phyloP scores from a whole-genome alignment of 2,797 vertebrate species.

The Crocodylus rhombifer region DNA sequence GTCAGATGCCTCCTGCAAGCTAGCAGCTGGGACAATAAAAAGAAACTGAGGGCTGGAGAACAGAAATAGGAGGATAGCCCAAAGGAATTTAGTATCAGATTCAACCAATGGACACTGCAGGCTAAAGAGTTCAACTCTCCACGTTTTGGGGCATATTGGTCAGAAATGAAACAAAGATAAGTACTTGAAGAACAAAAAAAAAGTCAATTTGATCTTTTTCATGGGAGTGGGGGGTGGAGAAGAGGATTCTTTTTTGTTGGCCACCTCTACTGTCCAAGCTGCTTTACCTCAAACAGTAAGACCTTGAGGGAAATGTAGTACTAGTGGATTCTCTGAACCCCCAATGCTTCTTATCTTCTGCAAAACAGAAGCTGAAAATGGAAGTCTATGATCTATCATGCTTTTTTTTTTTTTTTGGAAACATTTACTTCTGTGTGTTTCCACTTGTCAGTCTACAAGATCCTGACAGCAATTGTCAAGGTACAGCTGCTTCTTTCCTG shows the following conservation, averaged over 20 bases:
- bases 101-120: no score
- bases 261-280: background rate
- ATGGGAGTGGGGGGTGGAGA: background rate
- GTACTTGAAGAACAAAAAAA: no score
- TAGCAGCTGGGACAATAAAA: no score
- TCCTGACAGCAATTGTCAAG: background rate
- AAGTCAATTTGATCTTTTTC: background rate
- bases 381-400: background rate
- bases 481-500: background rate
- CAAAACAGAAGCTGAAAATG: background rate
- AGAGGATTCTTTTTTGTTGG: background rate
- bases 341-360: fast-evolving
- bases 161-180: no score
- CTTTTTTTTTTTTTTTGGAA: background rate
- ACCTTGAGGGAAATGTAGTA: background rate
- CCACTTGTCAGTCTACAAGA: background rate
- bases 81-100: no score
- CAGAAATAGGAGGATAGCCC: no score
- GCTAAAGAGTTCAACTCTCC: no score
- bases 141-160: no score
- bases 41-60: no score
- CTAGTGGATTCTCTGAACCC: background rate
- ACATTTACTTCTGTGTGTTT: background rate
- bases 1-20: no score
- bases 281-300: background rate